Conservation (phyloP, 2,797 vertebrate species). For the Pseudomugil gertrudae region DNA sequence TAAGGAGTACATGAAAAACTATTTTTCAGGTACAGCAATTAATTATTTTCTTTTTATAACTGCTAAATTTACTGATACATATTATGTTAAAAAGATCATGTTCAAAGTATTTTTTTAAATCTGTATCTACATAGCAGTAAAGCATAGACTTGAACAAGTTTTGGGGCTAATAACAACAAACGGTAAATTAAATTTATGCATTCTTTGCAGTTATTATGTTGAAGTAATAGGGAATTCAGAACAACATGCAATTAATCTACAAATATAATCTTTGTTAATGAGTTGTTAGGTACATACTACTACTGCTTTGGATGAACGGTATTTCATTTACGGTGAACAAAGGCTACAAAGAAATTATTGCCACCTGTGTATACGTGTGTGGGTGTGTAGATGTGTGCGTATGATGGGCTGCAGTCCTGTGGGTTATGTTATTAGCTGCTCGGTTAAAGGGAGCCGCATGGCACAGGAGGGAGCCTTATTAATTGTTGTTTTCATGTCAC, state of each 20-base stretch:
- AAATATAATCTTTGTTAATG: conserved; percentile 36
- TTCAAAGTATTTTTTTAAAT: background rate
- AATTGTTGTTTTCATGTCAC: conserved; percentile 91
- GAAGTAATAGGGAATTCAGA: conserved; percentile 15
- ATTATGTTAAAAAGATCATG: background rate
- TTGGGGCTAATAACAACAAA: background rate
- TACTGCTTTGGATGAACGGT: conserved; percentile 42
- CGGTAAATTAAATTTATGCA: conserved; percentile 4
- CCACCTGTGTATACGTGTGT: conserved; percentile 55
- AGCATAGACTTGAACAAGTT: background rate
- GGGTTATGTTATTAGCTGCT: conserved; percentile 90
- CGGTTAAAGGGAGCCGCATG: conserved; percentile 85
- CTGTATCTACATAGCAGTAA: background rate
- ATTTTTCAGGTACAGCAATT: background rate
- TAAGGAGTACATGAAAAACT: background rate
- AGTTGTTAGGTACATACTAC: conserved; percentile 23
- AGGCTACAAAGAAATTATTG: conserved; percentile 57
- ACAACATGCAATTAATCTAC: conserved; percentile 42
- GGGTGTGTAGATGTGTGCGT: conserved; percentile 55
- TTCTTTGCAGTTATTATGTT: conserved; percentile 14
- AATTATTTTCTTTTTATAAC: background rate
- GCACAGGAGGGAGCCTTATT: conserved; percentile 85
- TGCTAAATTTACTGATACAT: background rate
- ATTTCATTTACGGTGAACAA: conserved; percentile 49
- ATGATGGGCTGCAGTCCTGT: conserved; percentile 79